Evolutionary conservation across 2,113 vertebrate species (phyloP), one percentile per base, ranked within the genome.

Genomic region (Lagopus muta): DNA sequence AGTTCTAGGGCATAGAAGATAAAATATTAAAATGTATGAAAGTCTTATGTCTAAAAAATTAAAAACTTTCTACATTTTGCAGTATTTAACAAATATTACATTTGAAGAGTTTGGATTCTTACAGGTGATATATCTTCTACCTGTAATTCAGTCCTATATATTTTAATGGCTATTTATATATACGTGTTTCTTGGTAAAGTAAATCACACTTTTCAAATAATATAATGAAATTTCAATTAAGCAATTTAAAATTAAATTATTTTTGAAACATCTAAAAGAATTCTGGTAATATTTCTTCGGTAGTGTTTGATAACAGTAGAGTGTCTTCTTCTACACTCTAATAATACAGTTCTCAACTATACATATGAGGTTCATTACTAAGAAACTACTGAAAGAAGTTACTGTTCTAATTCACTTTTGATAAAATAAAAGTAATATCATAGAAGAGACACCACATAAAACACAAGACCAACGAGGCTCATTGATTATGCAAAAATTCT

Each of bases 11-110:
- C 32, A 76, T 14, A 80, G 50, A 82, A 94, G 40, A 86, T 94
- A 86, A 93, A 92, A 96, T 89, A 83, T 79, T 95, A 88, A 89
- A 86, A 73, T 62, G 67, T 70, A 86, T 61, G 47, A 57, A 94
- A 92, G 67, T 77, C 21, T 88, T 54, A 89, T 61, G 7, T 30
- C 8, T 88, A 70, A 87, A 85, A 82, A 25, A 75, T 95, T 82
- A 27, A 88, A 71, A 92, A 50, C 4, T 5, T 55, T 88, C 69
- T 55, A 22, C 6, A 71, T 67, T 88, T 74, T 67, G 2, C 1
- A 9, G 10, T 62, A 17, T 61, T 77, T 82, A 83, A 57, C 2
- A 69, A 76, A 8, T 17, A 69, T 34, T 79, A 61, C 10, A 71
- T 94, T 87, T 93, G 71, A 9, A 2, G 19, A 58, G 40, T 55